phyloP scores from a whole-genome alignment of 2,888 invertebrate genomes.

The Formica aserva region DNA sequence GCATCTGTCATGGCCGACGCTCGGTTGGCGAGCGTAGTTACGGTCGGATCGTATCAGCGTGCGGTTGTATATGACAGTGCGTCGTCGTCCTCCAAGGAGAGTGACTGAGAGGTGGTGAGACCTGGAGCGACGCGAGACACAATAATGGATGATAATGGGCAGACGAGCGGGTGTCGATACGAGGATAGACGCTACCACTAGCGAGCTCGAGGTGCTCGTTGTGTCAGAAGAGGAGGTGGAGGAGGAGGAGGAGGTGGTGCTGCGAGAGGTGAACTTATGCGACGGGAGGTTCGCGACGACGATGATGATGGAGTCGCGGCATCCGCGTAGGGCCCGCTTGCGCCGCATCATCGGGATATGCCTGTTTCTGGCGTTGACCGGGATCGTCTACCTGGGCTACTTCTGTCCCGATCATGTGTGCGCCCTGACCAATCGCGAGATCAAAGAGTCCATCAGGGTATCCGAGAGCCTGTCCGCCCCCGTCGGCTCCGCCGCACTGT shows the following conservation, averaged over 20 bases:
- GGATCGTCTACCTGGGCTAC: conserved; percentile 95
- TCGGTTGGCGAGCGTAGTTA: conserved; percentile 66
- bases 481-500: conserved; percentile 69
- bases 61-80: conserved; percentile 51
- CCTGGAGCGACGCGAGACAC: conserved; percentile 54
- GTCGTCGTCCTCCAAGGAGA: conserved; percentile 14
- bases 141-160: conserved; percentile 77
- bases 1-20: conserved; percentile 70
- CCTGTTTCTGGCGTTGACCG: conserved; percentile 93
- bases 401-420: conserved; percentile 96
- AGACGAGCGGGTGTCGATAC: conserved; percentile 67
- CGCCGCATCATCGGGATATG: conserved; percentile 93
- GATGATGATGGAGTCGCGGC: conserved; percentile 90
- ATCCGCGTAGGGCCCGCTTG: conserved; percentile 89
- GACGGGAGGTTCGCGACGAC: conserved; percentile 70
- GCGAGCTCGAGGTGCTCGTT: conserved; percentile 77
- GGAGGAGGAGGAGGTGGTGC: background rate
- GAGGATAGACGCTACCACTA: conserved; percentile 73
- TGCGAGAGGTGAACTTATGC: conserved; percentile 61
- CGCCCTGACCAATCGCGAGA: conserved; percentile 90
- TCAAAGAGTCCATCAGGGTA: conserved; percentile 81
- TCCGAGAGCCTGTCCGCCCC: conserved; percentile 77
- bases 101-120: conserved; percentile 32
- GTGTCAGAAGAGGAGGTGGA: conserved; percentile 63
- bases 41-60: conserved; percentile 64